phyloP scores from a whole-genome alignment of 2,888 invertebrate species.

The Hanleya hanleyi region DNA sequence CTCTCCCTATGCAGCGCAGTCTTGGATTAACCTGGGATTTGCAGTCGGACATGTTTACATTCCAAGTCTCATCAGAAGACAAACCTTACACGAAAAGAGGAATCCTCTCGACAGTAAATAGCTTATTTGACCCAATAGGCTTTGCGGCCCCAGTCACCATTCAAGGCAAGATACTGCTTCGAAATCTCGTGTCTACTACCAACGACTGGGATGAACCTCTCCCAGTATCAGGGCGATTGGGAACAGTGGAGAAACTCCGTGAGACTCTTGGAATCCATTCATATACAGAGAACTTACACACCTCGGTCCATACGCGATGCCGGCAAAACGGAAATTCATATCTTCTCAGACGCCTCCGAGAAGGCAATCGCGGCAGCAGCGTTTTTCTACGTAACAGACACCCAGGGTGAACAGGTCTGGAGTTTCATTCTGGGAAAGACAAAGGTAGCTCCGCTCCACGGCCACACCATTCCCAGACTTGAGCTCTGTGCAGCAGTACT shows the following conservation, averaged over 20 bases:
- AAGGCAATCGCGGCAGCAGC: constrained; percentile 13
- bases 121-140: constrained; percentile 43
- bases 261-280: neutral
- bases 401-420: neutral
- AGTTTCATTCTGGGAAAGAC: constrained; percentile 26
- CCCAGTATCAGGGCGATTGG: constrained; percentile 30
- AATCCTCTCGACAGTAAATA: constrained; percentile 34
- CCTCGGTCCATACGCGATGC: neutral
- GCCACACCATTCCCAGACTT: constrained; percentile 25
- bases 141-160: constrained; percentile 38
- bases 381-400: constrained; percentile 3
- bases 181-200: constrained; percentile 29
- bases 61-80: constrained; percentile 17
- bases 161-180: constrained; percentile 41
- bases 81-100: constrained; percentile 37
- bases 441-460: constrained; percentile 28
- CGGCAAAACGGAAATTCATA: neutral
- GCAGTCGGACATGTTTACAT: constrained; percentile 30
- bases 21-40: constrained; percentile 34
- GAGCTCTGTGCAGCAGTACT: constrained; percentile 27
- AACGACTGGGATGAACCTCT: constrained; percentile 44
- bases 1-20: constrained; percentile 5
- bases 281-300: constrained; percentile 1
- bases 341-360: constrained; percentile 23
- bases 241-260: constrained; percentile 36